Conservation (phyloP, 35 echinoderm and acorn worm species). For the Strongylocentrotus purpuratus region DNA sequence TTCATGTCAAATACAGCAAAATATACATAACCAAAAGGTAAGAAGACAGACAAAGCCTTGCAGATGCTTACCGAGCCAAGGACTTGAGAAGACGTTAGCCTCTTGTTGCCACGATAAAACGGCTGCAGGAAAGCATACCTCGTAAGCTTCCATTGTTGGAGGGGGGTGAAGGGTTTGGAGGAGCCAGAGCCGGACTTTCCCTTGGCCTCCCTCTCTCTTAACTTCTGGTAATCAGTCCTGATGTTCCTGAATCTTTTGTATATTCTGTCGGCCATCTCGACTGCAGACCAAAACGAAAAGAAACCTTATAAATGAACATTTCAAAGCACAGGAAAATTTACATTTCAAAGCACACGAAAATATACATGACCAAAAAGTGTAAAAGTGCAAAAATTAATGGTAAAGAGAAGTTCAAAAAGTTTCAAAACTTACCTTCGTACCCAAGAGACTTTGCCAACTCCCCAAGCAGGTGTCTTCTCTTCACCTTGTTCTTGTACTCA, state of each 20-base stretch:
- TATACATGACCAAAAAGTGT: conserved; percentile 28
- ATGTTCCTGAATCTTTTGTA: neutral
- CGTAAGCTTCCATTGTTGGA: conserved; percentile 24
- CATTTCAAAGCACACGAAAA: conserved; percentile 16
- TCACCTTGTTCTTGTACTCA: conserved; percentile 7
- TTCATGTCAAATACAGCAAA: no score
- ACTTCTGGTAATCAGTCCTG: neutral
- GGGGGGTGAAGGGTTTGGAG: neutral
- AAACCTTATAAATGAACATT: neutral
- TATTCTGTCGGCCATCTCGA: conserved; percentile 5
- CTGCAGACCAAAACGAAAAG: neutral
- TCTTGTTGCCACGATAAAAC: conserved; percentile 26
- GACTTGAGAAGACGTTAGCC: conserved; percentile 4
- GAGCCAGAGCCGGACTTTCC: neutral
- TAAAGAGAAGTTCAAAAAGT: neutral
- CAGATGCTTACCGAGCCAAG: conserved; percentile 40
- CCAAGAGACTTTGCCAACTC: conserved; percentile 5
- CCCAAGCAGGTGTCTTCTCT: conserved; percentile 20
- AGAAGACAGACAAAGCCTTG: neutral
- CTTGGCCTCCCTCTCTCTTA: neutral
- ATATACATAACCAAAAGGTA: no score
- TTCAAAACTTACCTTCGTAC: neutral
- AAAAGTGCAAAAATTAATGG: neutral
- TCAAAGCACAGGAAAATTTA: neutral
- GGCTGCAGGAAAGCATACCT: conserved; percentile 12